Evolutionary conservation across 2,113 vertebrate species (phyloP), one percentile per base, ranked within the genome.

Genomic region (Leuciscus idus): DNA sequence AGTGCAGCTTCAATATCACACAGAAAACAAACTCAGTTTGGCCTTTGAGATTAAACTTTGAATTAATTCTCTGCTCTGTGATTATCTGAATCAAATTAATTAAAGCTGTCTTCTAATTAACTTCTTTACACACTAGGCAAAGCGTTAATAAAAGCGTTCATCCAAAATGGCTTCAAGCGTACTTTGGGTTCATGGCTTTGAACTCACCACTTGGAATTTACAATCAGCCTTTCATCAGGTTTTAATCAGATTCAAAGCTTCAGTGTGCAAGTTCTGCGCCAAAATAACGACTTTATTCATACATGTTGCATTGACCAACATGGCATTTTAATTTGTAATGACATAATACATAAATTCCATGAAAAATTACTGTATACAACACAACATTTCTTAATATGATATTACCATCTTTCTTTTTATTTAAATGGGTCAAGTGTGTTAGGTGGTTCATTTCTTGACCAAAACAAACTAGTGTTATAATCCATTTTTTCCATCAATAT

Each of bases 41-140:
- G 43, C 81, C 81, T 70, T 55, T 83, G 81, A 83, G 81, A 83
- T 52, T 83, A 70, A 83, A 83, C 81, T 83, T 70, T 36, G 43
- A 83, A 83, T 83, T 36, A 83, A 83, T 83, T 70, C 81, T 83
- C 81, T 83, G 81, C 62, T 83, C 81, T 83, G 81, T 83, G 46
- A 83, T 70, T 83, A 68, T 83, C 64, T 70, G 81, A 83, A 83
- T 70, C 81, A 70, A 70, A 70, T 83, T 83, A 70, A 83, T 83
- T 83, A 83, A 83, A 70, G 19, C 46, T 4, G 61, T 55, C 43
- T 70, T 55, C 62, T 83, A 83, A 83, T 83, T 83, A 83, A 70
- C 46, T 52, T 83, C 19, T 83, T 83, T 52, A 64, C 81, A 50
- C 81, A 50, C 64, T n/a, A 83, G 46, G 28, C 64, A 83, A 82